A percentile compares a stretch with the other conserved stretches of the same genome.
These are phyloP conservation scores for Rhinichthys osculus DNA, from an alignment of 2,797 vertebrate genomes.

Conservation along the genomic window DNA sequence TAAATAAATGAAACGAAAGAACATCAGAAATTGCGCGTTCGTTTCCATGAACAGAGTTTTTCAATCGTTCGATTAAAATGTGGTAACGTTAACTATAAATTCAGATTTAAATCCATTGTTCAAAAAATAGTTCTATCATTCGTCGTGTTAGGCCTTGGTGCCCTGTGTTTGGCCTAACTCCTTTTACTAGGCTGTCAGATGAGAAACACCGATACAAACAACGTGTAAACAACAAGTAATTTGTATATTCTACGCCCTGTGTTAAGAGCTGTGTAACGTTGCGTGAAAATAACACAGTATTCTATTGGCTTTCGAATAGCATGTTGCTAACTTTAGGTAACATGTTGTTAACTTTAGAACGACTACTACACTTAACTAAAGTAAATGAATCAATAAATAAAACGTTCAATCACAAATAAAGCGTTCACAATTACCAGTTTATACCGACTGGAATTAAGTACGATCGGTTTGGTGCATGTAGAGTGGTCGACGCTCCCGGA, in stretches of 20 bases:
- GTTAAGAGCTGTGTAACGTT: background rate
- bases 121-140: background rate
- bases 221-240: background rate
- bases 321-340: slow-evolving; percentile 26
- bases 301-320: background rate
- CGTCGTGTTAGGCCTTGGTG: slow-evolving; percentile 1
- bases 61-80: background rate
- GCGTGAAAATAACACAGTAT: background rate
- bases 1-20: background rate
- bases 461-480: slow-evolving; percentile 25
- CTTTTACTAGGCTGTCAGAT: background rate
- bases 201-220: background rate
- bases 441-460: slow-evolving; percentile 36
- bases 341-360: slow-evolving; percentile 7
- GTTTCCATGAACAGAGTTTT: background rate
- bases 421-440: slow-evolving; percentile 41
- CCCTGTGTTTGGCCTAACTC: background rate
- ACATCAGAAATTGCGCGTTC: background rate
- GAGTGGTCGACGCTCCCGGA: slow-evolving; percentile 20
- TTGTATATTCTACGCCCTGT: background rate
- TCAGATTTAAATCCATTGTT: background rate
- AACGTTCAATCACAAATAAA: slow-evolving; percentile 22
- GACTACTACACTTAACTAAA: background rate
- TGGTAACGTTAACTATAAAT: too few relatives aligned
- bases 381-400: background rate